Conservation (phyloP, 2,797 vertebrate species). For the Mormyrus proboscirostris region DNA sequence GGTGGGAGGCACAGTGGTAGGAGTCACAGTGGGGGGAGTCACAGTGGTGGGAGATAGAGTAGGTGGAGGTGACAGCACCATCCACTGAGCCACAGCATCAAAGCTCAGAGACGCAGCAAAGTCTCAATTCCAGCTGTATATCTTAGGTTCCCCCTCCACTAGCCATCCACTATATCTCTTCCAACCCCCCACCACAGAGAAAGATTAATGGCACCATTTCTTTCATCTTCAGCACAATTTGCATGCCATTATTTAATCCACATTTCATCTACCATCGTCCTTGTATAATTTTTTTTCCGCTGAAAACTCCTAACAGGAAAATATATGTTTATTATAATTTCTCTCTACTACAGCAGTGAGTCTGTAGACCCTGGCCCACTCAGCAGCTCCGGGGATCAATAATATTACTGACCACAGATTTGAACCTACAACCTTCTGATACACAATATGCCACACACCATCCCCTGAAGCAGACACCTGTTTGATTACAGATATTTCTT, state of each 20-base stretch:
- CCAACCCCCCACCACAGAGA: not conserved
- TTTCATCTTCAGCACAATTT: not conserved
- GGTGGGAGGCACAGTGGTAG: no score
- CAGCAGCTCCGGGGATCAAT: not conserved
- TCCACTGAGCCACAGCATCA: not conserved
- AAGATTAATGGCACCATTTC: not conserved
- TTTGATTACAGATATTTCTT: not conserved
- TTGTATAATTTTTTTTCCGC: not conserved
- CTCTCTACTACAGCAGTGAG: not conserved
- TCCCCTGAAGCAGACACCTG: not conserved
- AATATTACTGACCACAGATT: constrained; percentile 13
- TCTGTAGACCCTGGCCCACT: not conserved
- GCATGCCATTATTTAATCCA: not conserved
- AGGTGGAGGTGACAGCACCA: not conserved
- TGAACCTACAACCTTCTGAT: not conserved
- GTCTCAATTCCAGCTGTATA: not conserved
- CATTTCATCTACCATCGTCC: not conserved
- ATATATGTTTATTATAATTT: not conserved
- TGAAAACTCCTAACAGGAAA: not conserved
- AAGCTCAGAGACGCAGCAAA: not conserved
- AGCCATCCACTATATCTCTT: not conserved
- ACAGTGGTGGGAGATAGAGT: no score
- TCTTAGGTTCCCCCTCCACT: not conserved
- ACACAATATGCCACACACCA: not conserved
- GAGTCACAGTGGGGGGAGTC: no score